Evolutionary conservation across 2,797 vertebrate species (phyloP), one percentile per base, ranked within the genome.

Genomic region (Carapus acus): DNA sequence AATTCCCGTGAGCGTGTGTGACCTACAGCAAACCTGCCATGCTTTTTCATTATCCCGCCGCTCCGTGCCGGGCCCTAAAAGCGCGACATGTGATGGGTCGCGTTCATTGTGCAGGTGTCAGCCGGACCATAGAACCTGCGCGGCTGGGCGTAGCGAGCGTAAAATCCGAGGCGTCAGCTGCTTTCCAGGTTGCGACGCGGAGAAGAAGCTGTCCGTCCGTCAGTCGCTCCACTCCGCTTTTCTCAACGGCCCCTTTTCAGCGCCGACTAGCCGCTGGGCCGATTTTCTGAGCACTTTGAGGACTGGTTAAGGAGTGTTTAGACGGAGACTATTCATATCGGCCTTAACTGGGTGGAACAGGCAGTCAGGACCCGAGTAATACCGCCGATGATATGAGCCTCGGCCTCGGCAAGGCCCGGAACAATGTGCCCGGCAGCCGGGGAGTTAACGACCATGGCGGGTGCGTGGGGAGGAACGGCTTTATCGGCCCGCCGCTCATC

Each of bases 391-490:
- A 79, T 72, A 61, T 65, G 65, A 53, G 53, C 56, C 63, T 58
- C n/a, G n/a, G 48, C 57, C 62, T 80, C 67, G 74, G 37, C 71
- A 52, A 55, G 17, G 59, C 37, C 62, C 64, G 37, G 55, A 59
- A 77, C 67, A 73, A 60, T 70, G 77, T 73, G 73, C 54, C 77
- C 69, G 72, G 74, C 67, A 76, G 79, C 76, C 69, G 76, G 70
- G n/a, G 55, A 83, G 68, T 74, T 81, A 80, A 80, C 89, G 86
- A 78, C 58, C 62, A n/a, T n/a, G n/a, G n/a, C n/a, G n/a, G n/a
- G n/a, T 76, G 68, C 86, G 82, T 88, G 86, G 88, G 88, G 83
- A 81, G 83, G 83, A 90, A 85, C 87, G 82, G 87, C 82, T 82
- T 73, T 86, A 90, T 81, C 83, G 89, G 69, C 58, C 80, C 69